These are phyloP conservation scores for Brenthis ino DNA, from an alignment of 2,888 invertebrate species.

Conservation along the genomic window DNA sequence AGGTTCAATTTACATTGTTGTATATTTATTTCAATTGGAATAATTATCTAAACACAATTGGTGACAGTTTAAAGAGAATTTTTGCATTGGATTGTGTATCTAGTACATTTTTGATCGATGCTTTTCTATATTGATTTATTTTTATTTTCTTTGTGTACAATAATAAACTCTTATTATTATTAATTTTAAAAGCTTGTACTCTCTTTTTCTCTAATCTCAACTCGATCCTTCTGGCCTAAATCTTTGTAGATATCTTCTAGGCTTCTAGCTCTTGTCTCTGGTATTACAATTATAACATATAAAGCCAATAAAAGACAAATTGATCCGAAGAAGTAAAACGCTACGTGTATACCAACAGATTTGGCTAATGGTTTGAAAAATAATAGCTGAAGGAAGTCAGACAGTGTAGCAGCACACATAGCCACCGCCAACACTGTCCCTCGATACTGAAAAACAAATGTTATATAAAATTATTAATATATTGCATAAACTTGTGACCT, in stretches of 20 bases:
- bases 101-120: too few relatives aligned
- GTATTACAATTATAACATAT: conserved; percentile 56
- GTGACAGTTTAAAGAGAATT: too few relatives aligned
- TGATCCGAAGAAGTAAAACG: conserved; percentile 62
- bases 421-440: conserved; percentile 60
- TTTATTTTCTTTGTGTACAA: too few relatives aligned
- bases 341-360: conserved; percentile 55
- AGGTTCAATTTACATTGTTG: too few relatives aligned
- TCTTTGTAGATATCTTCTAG: conserved; percentile 61
- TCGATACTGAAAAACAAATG: conserved; percentile 59
- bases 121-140: too few relatives aligned
- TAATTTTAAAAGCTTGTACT: too few relatives aligned
- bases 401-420: conserved; percentile 57
- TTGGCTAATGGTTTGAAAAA: conserved; percentile 66
- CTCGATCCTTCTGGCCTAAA: conserved; percentile 38
- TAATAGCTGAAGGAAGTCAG: conserved; percentile 60
- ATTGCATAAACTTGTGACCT: too few relatives aligned
- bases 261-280: conserved; percentile 60
- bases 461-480: too few relatives aligned
- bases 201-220: neutral
- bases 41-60: too few relatives aligned
- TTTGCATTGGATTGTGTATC: too few relatives aligned
- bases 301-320: conserved; percentile 54
- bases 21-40: too few relatives aligned
- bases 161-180: too few relatives aligned